Conservation (phyloP, 1,140 invertebrate species). For the Calliopsis andreniformis region DNA sequence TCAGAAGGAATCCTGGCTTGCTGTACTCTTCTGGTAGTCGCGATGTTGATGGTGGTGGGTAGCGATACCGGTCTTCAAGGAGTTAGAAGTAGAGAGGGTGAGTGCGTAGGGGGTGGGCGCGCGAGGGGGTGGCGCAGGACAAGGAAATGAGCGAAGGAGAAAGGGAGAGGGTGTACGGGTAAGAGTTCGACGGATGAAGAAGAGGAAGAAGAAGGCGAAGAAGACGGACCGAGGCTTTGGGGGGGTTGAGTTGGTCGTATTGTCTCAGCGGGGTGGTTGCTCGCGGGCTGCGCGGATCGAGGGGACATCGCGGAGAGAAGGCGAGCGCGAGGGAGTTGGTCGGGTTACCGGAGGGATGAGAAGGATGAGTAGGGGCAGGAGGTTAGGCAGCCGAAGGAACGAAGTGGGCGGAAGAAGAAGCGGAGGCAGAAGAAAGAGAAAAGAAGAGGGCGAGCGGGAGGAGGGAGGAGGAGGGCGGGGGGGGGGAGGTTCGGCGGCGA, state of each 20-base stretch:
- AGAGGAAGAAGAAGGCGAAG: slow-evolving; percentile 55
- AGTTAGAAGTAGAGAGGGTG: slow-evolving; percentile 51
- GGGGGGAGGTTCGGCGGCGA: slow-evolving; percentile 40
- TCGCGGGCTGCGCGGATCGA: slow-evolving; percentile 65
- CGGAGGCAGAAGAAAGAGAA: slow-evolving; percentile 61
- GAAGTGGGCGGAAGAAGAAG: slow-evolving; percentile 67
- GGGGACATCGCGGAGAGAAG: slow-evolving; percentile 59
- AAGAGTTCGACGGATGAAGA: slow-evolving; percentile 50
- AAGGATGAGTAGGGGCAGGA: slow-evolving; percentile 45
- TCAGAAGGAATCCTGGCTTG: slow-evolving; percentile 56
- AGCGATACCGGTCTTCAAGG: slow-evolving; percentile 65
- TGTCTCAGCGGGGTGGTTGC: slow-evolving; percentile 79
- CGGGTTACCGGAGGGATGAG: slow-evolving; percentile 34
- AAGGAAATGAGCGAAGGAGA: slow-evolving; percentile 30
- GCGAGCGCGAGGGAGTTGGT: slow-evolving; percentile 38
- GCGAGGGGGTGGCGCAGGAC: not conserved
- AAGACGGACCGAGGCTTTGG: slow-evolving; percentile 58
- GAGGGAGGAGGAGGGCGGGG: slow-evolving; percentile 31
- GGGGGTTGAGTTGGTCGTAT: slow-evolving; percentile 71
- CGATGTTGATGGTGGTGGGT: slow-evolving; percentile 59
- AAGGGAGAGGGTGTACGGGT: slow-evolving; percentile 38
- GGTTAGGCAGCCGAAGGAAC: slow-evolving; percentile 60
- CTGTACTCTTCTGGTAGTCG: slow-evolving; percentile 62
- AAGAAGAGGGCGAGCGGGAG: slow-evolving; percentile 57
- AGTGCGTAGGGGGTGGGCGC: not conserved